Conservation (phyloP, 2,113 vertebrate species). For the Muntiacus reevesi region DNA sequence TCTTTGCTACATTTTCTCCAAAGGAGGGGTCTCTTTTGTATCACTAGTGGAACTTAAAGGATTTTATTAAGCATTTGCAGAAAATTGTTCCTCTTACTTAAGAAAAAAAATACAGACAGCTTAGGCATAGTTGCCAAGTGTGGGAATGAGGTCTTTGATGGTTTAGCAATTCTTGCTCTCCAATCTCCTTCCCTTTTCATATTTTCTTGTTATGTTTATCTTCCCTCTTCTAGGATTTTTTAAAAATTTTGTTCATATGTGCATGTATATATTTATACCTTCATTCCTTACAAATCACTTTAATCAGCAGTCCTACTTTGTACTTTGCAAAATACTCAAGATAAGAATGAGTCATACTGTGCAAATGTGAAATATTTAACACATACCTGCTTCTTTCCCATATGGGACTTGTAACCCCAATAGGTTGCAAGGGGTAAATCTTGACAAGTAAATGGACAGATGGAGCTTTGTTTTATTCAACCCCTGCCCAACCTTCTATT, state of each 20-base stretch:
- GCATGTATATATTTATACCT: background rate
- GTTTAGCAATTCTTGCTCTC: background rate
- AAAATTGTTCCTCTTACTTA: background rate
- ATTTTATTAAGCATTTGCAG: conserved; percentile 21
- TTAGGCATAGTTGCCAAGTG: background rate
- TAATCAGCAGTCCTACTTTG: background rate
- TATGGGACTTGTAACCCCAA: background rate
- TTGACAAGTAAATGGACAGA: background rate
- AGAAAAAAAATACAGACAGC: background rate
- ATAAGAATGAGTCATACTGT: background rate
- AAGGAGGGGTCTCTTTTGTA: background rate
- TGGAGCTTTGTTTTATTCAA: background rate
- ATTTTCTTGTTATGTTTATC: background rate
- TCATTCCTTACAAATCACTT: background rate
- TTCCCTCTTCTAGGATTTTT: background rate
- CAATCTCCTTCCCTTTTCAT: background rate
- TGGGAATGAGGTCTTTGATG: background rate
- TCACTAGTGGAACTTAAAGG: background rate
- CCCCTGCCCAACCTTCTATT: background rate
- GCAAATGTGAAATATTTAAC: background rate
- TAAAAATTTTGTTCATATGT: background rate
- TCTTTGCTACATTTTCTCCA: conserved; percentile 1
- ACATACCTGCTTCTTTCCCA: background rate
- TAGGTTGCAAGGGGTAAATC: background rate
- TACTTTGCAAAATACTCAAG: background rate